phyloP scores from a whole-genome alignment of 2,888 invertebrate genomes.

The Pelosia muscerda region DNA sequence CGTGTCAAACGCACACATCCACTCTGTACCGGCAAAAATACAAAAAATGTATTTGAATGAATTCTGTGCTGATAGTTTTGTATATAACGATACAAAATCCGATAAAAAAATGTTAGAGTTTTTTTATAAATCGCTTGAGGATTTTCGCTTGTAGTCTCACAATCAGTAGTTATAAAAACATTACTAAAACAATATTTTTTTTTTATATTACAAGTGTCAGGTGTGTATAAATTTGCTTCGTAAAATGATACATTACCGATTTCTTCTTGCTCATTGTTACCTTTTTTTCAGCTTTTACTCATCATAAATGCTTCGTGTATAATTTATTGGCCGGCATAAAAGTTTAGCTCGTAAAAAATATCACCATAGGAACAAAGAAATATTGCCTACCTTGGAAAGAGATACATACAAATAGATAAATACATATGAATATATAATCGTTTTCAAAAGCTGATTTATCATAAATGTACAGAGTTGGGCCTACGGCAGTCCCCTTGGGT shows the following conservation, averaged over 20 bases:
- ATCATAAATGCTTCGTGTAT: too few species aligned
- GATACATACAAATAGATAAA: background rate
- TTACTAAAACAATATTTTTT: too few species aligned
- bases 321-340: too few species aligned
- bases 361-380: background rate
- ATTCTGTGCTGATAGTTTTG: background rate
- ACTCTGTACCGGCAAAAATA: background rate
- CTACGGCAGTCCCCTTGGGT: background rate
- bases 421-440: background rate
- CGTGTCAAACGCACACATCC: background rate
- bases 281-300: too few species aligned
- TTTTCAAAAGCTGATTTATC: background rate
- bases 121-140: background rate
- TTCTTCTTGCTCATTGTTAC: too few species aligned
- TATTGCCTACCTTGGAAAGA: background rate
- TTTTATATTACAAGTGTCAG: too few species aligned
- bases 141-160: background rate
- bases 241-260: too few species aligned
- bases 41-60: background rate
- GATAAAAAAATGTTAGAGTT: background rate
- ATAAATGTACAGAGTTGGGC: background rate
- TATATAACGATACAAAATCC: background rate
- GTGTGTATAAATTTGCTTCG: too few species aligned
- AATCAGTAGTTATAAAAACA: too few species aligned
- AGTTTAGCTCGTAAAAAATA: too few species aligned